Percentiles rank a stretch among this genome's conserved stretches.
Conservation (phyloP, 2,113 vertebrate genomes). For the Meleagris gallopavo region DNA sequence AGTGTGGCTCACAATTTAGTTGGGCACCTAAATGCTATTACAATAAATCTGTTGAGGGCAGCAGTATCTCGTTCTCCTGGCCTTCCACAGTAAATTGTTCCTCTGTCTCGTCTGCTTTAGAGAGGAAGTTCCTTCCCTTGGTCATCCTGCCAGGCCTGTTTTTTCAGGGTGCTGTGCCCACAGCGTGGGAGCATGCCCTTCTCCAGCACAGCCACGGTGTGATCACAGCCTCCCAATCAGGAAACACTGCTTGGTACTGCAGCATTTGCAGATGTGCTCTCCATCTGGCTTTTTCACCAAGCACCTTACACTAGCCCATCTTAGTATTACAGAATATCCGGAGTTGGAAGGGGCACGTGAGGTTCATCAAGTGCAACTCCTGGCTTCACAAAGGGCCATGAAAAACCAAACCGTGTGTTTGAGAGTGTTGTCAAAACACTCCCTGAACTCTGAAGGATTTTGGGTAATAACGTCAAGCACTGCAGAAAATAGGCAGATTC, state of each 20-base stretch:
- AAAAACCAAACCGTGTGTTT: not conserved
- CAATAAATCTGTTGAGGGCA: not conserved
- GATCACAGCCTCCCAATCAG: not conserved
- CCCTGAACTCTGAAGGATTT: not conserved
- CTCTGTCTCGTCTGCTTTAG: not conserved
- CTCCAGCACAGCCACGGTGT: not conserved
- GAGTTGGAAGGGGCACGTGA: not conserved
- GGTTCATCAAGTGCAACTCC: not conserved
- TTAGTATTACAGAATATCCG: not conserved
- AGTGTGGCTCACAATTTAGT: not conserved
- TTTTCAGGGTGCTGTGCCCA: not conserved
- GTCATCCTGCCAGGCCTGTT: not conserved
- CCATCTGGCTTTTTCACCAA: not conserved
- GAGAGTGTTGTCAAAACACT: not conserved
- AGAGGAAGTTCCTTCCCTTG: not conserved
- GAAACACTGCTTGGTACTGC: not conserved
- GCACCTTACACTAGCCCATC: not conserved
- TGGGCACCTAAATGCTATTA: not conserved
- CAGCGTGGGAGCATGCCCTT: not conserved
- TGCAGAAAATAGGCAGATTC: fast-evolving
- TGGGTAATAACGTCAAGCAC: fast-evolving
- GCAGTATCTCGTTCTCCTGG: not conserved
- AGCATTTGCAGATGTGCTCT: not conserved
- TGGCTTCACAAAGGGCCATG: not conserved
- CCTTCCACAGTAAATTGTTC: not conserved